Conservation (phyloP, 2,888 invertebrate genomes). For the Netelia fuscicornis region DNA sequence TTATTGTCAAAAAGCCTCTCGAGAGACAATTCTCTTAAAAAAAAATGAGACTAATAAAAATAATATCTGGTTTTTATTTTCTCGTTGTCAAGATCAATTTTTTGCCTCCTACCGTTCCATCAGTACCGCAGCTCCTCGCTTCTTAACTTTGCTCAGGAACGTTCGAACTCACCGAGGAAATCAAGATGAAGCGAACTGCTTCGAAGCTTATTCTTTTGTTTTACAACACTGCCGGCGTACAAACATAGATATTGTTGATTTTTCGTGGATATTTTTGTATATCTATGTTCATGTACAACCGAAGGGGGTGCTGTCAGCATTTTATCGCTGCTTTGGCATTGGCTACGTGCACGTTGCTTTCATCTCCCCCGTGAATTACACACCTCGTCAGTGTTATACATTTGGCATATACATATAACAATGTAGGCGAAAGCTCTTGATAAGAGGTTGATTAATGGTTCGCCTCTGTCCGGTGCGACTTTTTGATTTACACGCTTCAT, state of each 20-base stretch:
- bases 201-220: background rate
- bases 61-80: background rate
- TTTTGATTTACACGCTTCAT: constrained; percentile 26
- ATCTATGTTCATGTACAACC: background rate
- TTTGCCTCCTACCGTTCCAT: background rate
- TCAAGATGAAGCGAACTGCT: constrained; percentile 11
- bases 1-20: background rate
- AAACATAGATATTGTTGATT: constrained; percentile 14
- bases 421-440: constrained; percentile 22
- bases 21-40: background rate
- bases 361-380: background rate
- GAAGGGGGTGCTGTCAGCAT: background rate
- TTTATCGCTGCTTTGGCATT: constrained; percentile 15
- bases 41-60: background rate
- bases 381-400: background rate
- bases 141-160: background rate
- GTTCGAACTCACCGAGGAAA: constrained; percentile 2
- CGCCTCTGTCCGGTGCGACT: constrained; percentile 11
- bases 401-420: background rate
- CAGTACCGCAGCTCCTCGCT: background rate
- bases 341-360: background rate
- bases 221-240: background rate
- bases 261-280: background rate
- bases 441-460: constrained; percentile 38
- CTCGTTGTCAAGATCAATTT: background rate